These are phyloP conservation scores for Cheilosia vernalis DNA, from an alignment of 2,888 invertebrate genomes.

Conservation along the genomic window DNA sequence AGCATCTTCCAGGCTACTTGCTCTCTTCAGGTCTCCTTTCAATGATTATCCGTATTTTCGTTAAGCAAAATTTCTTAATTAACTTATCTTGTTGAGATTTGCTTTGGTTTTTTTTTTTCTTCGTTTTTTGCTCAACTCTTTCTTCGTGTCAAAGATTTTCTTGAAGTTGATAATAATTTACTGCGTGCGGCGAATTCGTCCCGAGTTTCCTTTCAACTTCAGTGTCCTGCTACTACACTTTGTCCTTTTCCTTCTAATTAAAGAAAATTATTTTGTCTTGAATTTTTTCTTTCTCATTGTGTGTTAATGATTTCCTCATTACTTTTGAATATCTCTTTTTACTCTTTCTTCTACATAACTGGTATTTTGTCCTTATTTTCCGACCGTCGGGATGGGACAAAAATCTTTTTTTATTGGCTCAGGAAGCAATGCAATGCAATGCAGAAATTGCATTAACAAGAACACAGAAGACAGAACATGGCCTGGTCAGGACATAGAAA, in stretches of 20 bases:
- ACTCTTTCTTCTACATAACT: constrained; percentile 5
- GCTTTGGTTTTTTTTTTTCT: constrained; percentile 9
- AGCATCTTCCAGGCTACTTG: constrained; percentile 27
- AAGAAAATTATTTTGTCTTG: constrained; percentile 71
- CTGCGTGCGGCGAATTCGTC: constrained; percentile 29
- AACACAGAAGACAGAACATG: constrained; percentile 30
- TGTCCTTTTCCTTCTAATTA: constrained; percentile 53
- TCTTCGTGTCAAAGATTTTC: constrained; percentile 47
- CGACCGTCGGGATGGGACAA: constrained; percentile 37
- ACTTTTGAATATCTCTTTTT: constrained; percentile 57
- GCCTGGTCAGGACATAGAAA: constrained; percentile 19
- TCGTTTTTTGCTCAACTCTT: constrained; percentile 28
- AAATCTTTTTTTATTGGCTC: constrained; percentile 53
- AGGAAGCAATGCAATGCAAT: constrained; percentile 66
- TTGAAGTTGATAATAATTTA: constrained; percentile 65
- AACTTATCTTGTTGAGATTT: constrained; percentile 73
- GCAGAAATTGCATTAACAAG: constrained; percentile 72
- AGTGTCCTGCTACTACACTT: background rate
- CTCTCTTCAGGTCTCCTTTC: constrained; percentile 13
- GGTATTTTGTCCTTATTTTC: constrained; percentile 6
- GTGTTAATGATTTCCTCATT: constrained; percentile 74
- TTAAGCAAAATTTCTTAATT: constrained; percentile 72
- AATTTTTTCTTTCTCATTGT: constrained; percentile 9
- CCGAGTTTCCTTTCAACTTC: constrained; percentile 26
- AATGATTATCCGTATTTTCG: constrained; percentile 68